Base-by-base conservation (phyloP, 2,113 vertebrate species). In the Cyanistes caeruleus region DNA sequence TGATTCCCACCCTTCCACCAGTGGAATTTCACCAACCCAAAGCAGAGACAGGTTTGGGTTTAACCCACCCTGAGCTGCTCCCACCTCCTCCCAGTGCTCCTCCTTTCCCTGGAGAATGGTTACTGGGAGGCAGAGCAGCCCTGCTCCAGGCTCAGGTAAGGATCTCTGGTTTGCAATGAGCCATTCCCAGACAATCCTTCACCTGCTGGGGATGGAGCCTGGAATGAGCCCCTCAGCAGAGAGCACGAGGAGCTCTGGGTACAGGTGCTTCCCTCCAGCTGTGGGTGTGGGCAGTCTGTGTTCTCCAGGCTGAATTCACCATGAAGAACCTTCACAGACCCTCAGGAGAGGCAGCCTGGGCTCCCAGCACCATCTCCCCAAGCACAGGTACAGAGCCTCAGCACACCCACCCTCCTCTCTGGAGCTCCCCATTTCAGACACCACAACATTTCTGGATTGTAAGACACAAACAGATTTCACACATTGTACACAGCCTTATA, bases 231-330 rank as follows among this genome's bases (percentile, higher is more conserved):
- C 74, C 16, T 13, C 17, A 28, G 44, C n/a, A n/a, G 20, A 16
- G 58, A 46, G 43, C 64, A n/a, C 0, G 8, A 44, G 72, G 3
- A 41, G 79, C 30, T 19, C 1, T 4, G 25, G 55, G 17, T 1
- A 0, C 1, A 10, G 46, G 7, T 3, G 10, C 46, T n/a, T 18
- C n/a, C 16, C 65, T 41, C 2, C 51, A 31, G 52, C 48, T 2
- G 3, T 5, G 15, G 19, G 14, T 3, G 13, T 39, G 4, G 5
- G 4, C 2, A 31, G 23, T 4, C 0, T 5, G 9, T 11, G 16
- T 30, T 23, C 41, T 10, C 5, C n/a, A 15, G 2, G 0, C 23
- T 1, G 33, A 13, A 13, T 17, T n/a, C 18, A 1, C 1, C 0
- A 0, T 1, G 28, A 30, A 30, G 49, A 31, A 18, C 4, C 15